Percentiles rank a stretch among this genome's conserved stretches.
Conservation (phyloP, 1,140 invertebrate species). For the Plectus sambesii region DNA sequence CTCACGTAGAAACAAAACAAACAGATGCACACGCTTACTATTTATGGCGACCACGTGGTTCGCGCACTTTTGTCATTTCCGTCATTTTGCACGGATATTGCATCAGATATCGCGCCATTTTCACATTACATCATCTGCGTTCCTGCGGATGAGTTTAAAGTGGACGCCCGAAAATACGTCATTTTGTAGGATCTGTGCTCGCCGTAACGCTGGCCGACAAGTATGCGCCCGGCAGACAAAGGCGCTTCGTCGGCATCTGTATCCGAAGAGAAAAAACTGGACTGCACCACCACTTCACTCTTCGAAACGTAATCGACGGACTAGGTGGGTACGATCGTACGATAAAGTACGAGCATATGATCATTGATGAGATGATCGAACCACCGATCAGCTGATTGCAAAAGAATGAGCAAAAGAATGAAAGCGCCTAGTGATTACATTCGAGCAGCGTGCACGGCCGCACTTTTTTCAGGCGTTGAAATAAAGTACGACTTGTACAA, state of each 20-base stretch:
- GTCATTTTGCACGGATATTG: neutral
- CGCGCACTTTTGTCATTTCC: constrained; percentile 1
- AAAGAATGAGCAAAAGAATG: neutral
- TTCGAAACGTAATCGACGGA: constrained; percentile 84
- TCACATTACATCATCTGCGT: neutral
- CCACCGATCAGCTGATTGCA: no score
- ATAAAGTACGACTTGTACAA: constrained; percentile 83
- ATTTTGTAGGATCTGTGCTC: constrained; percentile 65
- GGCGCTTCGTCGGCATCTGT: constrained; percentile 89
- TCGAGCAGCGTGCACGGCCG: constrained; percentile 8
- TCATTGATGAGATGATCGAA: no score
- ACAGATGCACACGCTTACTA: no score
- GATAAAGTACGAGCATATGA: neutral
- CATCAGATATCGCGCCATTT: neutral
- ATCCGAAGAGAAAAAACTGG: constrained; percentile 70
- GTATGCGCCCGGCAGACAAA: constrained; percentile 70
- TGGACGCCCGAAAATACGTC: constrained; percentile 7
- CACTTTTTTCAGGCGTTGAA: constrained; percentile 60
- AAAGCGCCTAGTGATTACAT: neutral
- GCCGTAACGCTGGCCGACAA: constrained; percentile 78
- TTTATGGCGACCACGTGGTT: no score
- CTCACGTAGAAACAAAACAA: no score
- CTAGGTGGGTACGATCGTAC: constrained; percentile 52
- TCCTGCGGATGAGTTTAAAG: neutral
- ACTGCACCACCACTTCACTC: constrained; percentile 65